Base-by-base conservation (phyloP, 2,888 invertebrate genomes). In the Agrypnus murinus region DNA sequence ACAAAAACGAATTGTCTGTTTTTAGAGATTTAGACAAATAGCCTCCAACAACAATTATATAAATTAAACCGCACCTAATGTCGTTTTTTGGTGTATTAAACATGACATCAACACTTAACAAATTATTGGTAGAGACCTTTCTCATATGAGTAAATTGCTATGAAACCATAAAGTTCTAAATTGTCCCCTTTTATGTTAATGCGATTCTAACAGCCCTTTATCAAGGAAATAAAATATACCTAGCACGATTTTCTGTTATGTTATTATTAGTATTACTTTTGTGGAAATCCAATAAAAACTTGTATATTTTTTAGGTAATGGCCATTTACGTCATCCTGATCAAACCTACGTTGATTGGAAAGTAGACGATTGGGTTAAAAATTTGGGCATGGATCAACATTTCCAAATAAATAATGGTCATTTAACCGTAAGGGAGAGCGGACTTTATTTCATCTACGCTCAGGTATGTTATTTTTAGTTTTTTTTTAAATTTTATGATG, bases 361-460 rank as follows among this genome's bases (percentile, higher is more conserved):
- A 79, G 86, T 90, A 0, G 87, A 89, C 7, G 83, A 87, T 14
- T 93, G 91, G 92, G 90, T 92, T 40, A 79, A 85, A 36, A 86
- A 88, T 64, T 86, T 90, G 1, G 90, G 89, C 0, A 89, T 90
- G 87, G 88, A 89, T 62, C 86, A 88, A 15, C 88, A 90, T 73
- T 92, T 92, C 67, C 86, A 86, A 48, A 86, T 92, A 0, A 57
- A 75, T 45, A 88, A 88, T 70, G 94, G 94, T 0, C 88, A 89
- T 59, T 84, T 94, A 0, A 91, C 90, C 9, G 89, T 94, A 0
- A 90, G 89, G 75, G 91, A 92, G 75, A 84, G 90, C 0, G 95
- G 95, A 31, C 86, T 95, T 14, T 95, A 94, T 83, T 89, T 93
- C 65, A 88, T 93, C 53, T 95, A 95, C 81, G 93, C 92, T 0